These are phyloP conservation scores for Pseudococcus jackbeardsleyi DNA, from an alignment of 2,888 invertebrate genomes.

Conservation along the genomic window DNA sequence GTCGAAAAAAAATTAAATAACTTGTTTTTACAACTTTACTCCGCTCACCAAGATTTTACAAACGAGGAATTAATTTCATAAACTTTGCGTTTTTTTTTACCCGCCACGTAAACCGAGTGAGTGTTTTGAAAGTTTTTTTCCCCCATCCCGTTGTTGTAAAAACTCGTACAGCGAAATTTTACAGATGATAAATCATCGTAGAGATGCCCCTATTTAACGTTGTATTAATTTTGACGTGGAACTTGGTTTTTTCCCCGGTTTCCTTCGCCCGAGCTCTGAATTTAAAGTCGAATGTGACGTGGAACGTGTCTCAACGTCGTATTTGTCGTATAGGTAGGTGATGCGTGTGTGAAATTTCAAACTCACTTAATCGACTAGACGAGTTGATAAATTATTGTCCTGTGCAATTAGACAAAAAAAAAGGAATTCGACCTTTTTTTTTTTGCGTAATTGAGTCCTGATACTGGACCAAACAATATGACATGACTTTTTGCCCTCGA, in stretches of 20 bases:
- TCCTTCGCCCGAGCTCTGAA: background rate
- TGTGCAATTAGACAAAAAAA: background rate
- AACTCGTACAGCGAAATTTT: background rate
- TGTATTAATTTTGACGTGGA: constrained; percentile 5
- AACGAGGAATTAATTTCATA: constrained; percentile 32
- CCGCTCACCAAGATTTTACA: background rate
- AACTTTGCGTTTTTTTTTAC: constrained; percentile 1
- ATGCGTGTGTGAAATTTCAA: constrained; percentile 21
- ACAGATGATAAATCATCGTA: constrained; percentile 18
- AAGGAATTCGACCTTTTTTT: too few relatives aligned
- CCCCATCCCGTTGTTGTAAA: background rate
- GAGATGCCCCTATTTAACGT: constrained; percentile 18
- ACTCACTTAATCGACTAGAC: background rate
- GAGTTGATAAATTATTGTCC: constrained; percentile 18
- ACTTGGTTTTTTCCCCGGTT: background rate
- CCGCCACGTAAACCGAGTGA: background rate
- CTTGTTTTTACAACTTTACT: constrained; percentile 17
- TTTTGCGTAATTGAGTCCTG: too few relatives aligned
- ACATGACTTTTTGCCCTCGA: too few relatives aligned
- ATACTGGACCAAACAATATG: background rate
- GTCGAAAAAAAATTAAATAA: constrained; percentile 26
- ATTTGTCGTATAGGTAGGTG: background rate
- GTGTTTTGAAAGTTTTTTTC: background rate
- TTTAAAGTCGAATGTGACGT: background rate
- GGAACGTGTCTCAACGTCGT: background rate